These are phyloP conservation scores for Eristalis pertinax DNA, from an alignment of 2,888 invertebrate species.

Conservation along the genomic window DNA sequence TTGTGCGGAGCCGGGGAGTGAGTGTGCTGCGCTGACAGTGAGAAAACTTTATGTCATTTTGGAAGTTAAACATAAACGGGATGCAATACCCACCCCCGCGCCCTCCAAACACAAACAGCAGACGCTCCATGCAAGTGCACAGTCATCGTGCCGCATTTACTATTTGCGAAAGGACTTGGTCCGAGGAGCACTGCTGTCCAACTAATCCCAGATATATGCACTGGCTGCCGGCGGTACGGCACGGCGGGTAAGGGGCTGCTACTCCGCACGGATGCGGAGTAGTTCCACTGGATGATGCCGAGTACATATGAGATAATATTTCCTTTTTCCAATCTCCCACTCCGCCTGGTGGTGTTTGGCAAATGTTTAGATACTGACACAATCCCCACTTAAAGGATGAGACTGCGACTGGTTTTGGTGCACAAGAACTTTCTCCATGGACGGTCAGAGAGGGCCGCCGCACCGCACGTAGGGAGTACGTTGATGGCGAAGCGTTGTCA, in stretches of 20 bases:
- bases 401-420: background rate
- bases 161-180: slow-evolving; percentile 38
- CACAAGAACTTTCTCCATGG: slow-evolving; percentile 30
- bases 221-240: background rate
- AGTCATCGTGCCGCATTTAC: slow-evolving; percentile 37
- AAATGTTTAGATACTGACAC: slow-evolving; percentile 47
- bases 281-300: slow-evolving; percentile 13
- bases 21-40: slow-evolving; percentile 44
- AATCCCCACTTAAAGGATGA: slow-evolving; percentile 12
- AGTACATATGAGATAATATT: slow-evolving; percentile 48
- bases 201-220: slow-evolving; percentile 21
- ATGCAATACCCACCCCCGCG: background rate
- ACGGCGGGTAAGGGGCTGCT: no score
- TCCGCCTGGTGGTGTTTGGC: slow-evolving; percentile 31
- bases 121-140: slow-evolving; percentile 26
- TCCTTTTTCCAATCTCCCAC: slow-evolving; percentile 26
- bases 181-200: slow-evolving; percentile 4
- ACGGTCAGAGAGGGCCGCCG: background rate
- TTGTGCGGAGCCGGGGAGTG: background rate
- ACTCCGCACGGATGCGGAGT: background rate
- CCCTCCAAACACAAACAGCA: slow-evolving; percentile 7
- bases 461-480: background rate
- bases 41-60: slow-evolving; percentile 66
- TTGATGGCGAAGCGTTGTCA: slow-evolving; percentile 11
- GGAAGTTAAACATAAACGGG: slow-evolving; percentile 60